phyloP scores from a whole-genome alignment of 2,113 vertebrate species.

The Garra rufa region DNA sequence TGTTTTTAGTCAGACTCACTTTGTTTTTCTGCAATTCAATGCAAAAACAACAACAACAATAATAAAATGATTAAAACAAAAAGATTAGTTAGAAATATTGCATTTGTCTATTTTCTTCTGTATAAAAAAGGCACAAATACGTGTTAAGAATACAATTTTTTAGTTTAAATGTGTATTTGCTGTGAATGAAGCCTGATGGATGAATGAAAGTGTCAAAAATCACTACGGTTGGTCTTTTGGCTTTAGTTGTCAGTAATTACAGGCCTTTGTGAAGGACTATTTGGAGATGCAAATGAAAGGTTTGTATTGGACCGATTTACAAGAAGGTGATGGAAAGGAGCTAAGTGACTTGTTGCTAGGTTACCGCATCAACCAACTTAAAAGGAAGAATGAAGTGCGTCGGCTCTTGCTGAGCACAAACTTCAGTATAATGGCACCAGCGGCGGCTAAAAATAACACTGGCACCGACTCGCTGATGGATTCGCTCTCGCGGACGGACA shows the following conservation, averaged over 20 bases:
- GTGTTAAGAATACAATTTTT: too few relatives aligned
- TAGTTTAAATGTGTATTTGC: too few relatives aligned
- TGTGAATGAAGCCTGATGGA: neutral
- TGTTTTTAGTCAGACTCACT: too few relatives aligned
- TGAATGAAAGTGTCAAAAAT: neutral
- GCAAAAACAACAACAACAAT: too few relatives aligned
- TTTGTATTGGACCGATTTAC: conserved; percentile 68
- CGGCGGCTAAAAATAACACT: conserved; percentile 62
- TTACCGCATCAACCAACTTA: conserved; percentile 64
- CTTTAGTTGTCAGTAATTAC: conserved; percentile 68
- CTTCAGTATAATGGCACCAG: conserved; percentile 59
- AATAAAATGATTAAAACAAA: too few relatives aligned
- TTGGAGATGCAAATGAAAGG: conserved; percentile 74
- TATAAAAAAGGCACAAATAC: too few relatives aligned
- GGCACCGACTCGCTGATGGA: conserved; percentile 57
- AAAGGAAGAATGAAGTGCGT: conserved; percentile 54
- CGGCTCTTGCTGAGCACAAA: conserved; percentile 52
- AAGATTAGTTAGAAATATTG: too few relatives aligned
- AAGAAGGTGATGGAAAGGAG: conserved; percentile 63
- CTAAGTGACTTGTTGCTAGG: conserved; percentile 70
- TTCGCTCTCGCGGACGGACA: conserved; percentile 50
- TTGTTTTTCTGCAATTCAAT: too few relatives aligned
- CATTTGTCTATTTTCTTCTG: too few relatives aligned
- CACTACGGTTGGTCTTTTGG: conserved; percentile 42
- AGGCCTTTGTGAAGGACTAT: conserved; percentile 64